These are phyloP conservation scores for Pelmatolapia mariae DNA, from an alignment of 2,113 vertebrate genomes.

Conservation along the genomic window DNA sequence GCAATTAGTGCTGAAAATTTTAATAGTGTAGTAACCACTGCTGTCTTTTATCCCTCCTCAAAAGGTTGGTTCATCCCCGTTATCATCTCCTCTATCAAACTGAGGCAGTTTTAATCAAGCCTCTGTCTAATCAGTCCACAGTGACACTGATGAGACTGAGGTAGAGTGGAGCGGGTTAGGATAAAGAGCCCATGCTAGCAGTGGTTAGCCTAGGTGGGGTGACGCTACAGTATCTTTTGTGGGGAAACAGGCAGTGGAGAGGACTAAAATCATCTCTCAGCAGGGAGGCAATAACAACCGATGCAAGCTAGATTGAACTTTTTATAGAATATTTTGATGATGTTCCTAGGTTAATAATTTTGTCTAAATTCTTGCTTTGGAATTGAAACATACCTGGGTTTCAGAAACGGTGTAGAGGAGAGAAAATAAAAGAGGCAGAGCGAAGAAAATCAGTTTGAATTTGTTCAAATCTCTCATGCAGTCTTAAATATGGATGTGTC, in stretches of 20 bases:
- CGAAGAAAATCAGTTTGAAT: not conserved
- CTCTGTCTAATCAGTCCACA: conserved; percentile 20
- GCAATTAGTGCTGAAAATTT: not conserved
- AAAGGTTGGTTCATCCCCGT: not conserved
- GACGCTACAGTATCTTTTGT: conserved; percentile 28
- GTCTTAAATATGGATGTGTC: not conserved
- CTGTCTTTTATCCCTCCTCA: not conserved
- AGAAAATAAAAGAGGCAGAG: not conserved
- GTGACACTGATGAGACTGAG: conserved; percentile 14
- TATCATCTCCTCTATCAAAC: conserved; percentile 22
- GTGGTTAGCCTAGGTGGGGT: not conserved
- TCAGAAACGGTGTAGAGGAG: not conserved
- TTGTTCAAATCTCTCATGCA: not conserved
- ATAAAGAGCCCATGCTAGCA: not conserved
- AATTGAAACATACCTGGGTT: not conserved
- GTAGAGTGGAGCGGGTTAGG: not conserved
- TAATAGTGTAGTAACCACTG: not conserved
- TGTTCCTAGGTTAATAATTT: not conserved
- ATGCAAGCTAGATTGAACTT: not conserved
- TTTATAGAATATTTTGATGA: not conserved
- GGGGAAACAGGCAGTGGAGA: conserved; percentile 18
- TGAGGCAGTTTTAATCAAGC: conserved; percentile 44
- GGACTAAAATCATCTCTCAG: not conserved
- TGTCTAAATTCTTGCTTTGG: not conserved
- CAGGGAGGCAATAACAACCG: not conserved